Evolutionary conservation across 2,797 vertebrate genomes (phyloP), one percentile per base, ranked within the genome.

Genomic region (Platyrinchus mystaceus): DNA sequence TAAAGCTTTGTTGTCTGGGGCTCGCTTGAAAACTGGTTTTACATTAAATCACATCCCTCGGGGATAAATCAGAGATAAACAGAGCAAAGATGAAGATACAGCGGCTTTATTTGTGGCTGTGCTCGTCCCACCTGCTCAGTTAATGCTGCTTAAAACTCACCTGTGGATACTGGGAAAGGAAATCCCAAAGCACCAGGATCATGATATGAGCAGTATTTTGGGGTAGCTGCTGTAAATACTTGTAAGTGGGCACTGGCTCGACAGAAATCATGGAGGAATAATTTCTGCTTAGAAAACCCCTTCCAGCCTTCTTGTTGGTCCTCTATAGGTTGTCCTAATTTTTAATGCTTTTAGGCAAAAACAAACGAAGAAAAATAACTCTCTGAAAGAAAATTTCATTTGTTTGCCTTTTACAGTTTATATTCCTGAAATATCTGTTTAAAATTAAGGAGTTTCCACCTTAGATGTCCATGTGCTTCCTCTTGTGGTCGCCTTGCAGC

Each of bases 11-110:
- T 47, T 94, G 80, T 44, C 80, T 70, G n/a, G 12, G 3, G 23
- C 32, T 50, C 32, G 3, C 6, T 71, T 69, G 39, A 60, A 34
- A 89, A 86, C 67, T 56, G 19, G 19, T 15, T 23, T 66, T 32
- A 6, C 32, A 22, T 75, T 85, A 85, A 92, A 92, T 59, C 47
- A 32, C 4, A 1, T 24, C 0, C 9, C 8, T 52, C 3, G 18
- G 23, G 28, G 47, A 9, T 67, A 28, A 78, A 66, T 89, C 63
- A 24, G 64, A 30, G 1, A 1, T 16, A 4, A 0, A 3, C 0
- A 14, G 74, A 28, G 5, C 0, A 3, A 63, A 60, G 63, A 34
- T 26, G 39, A 37, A 50, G 55, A 34, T 30, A 17, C 14, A 34
- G 9, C 23, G 14, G 39, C 34, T 83, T 76, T 59, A 34, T 73